Evolutionary conservation across 1,140 invertebrate genomes (phyloP).

Genomic region (Tetranychus cinnabarinus): DNA sequence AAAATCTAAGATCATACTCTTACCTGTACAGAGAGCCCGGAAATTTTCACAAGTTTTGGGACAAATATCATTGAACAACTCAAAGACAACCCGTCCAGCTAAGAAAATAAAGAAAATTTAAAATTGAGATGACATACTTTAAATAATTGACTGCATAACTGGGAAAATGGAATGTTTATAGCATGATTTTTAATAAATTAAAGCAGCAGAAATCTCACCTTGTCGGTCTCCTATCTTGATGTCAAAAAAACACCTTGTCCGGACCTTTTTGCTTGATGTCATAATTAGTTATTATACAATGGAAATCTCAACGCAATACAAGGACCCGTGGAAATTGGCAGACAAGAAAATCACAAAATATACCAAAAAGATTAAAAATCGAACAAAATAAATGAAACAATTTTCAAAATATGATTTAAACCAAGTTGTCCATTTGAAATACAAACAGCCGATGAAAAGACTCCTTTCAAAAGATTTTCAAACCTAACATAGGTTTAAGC

Average conservation of each 20-base stretch:
- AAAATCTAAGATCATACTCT: background rate
- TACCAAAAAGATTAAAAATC: too few species aligned
- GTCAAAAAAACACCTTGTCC: conserved; percentile 2
- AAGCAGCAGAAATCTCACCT: background rate
- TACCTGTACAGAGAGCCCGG: conserved; percentile 20
- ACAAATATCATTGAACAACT: conserved; percentile 70
- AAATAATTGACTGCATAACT: too few species aligned
- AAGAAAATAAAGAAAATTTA: background rate
- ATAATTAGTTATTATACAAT: background rate
- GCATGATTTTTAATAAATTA: background rate
- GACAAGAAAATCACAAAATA: too few species aligned
- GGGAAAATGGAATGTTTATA: background rate
- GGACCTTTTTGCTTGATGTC: background rate
- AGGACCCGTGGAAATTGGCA: too few species aligned
- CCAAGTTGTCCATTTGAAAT: too few species aligned
- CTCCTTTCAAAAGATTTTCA: too few species aligned
- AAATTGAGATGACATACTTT: background rate
- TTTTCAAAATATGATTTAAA: too few species aligned
- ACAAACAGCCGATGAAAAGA: too few species aligned
- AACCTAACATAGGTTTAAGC: too few species aligned
- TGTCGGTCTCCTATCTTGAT: background rate
- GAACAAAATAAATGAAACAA: too few species aligned
- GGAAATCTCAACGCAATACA: background rate
- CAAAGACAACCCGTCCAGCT: conserved; percentile 74
- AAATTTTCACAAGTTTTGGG: conserved; percentile 44